phyloP scores from a whole-genome alignment of 2,113 vertebrate species.

The Tyto alba region DNA sequence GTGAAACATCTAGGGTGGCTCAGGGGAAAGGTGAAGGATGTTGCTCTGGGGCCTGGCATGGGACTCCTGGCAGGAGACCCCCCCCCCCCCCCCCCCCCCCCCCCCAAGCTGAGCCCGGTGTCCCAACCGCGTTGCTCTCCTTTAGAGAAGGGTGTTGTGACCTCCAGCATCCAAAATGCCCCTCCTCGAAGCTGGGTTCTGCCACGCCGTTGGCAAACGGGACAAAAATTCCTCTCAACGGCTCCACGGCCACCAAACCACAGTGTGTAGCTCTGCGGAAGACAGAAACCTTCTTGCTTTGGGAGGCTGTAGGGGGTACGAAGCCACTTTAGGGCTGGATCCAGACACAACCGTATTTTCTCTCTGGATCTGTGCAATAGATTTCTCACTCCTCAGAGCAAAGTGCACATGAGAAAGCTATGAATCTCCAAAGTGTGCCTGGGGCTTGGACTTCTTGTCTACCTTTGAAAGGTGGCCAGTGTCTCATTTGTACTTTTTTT shows the following conservation, averaged over 20 bases:
- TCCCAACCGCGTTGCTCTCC: not conserved
- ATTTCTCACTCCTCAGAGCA: not conserved
- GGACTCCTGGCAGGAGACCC: not conserved
- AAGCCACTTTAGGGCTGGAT: not conserved
- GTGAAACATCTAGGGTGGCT: rapidly evolving
- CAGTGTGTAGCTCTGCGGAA: rapidly evolving
- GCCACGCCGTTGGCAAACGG: not conserved
- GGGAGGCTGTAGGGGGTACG: not conserved
- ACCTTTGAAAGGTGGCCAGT: not conserved
- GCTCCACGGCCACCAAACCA: not conserved
- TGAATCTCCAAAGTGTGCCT: not conserved
- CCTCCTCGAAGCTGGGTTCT: not conserved
- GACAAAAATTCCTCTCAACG: rapidly evolving
- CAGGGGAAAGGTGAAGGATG: not conserved
- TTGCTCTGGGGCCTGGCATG: too few relatives aligned
- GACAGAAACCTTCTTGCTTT: not conserved
- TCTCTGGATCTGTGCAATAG: not conserved
- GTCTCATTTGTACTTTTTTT: not conserved
- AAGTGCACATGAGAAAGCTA: not conserved
- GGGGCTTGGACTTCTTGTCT: not conserved
- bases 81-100: rapidly evolving
- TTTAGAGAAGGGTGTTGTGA: not conserved
- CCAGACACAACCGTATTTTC: not conserved
- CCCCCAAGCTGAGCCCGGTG: not conserved
- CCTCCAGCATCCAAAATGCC: rapidly evolving